Conservation (phyloP, 2,113 vertebrate species). For the Tachysurus vachellii region DNA sequence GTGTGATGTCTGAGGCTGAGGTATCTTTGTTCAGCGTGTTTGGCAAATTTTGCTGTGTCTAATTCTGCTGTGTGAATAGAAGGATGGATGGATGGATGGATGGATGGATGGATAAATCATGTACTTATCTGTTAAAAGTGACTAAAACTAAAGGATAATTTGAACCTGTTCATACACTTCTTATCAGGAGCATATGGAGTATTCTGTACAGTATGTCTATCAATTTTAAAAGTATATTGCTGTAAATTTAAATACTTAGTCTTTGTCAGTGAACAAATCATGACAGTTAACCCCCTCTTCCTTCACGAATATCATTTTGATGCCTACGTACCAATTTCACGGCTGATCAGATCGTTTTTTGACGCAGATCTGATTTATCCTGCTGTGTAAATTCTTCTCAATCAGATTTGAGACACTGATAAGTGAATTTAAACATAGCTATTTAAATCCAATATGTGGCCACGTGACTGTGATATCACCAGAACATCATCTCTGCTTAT, state of each 20-base stretch:
- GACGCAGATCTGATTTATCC: background rate
- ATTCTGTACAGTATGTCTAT: background rate
- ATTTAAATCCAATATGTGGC: background rate
- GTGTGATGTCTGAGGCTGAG: too few relatives aligned
- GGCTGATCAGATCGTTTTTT: background rate
- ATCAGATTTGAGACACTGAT: background rate
- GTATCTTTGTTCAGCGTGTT: too few relatives aligned
- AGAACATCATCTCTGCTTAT: background rate
- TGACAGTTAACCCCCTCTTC: background rate
- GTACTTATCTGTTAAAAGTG: background rate
- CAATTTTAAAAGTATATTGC: background rate
- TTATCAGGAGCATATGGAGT: background rate
- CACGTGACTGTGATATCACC: background rate
- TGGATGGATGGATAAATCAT: background rate
- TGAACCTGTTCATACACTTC: background rate
- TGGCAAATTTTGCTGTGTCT: too few relatives aligned
- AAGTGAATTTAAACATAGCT: background rate
- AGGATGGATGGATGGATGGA: too few relatives aligned
- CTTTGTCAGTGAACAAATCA: background rate
- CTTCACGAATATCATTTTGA: background rate
- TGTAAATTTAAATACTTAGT: background rate
- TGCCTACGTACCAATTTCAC: background rate
- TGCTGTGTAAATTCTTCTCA: background rate
- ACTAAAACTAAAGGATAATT: background rate
- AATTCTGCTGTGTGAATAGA: too few relatives aligned